phyloP scores from a whole-genome alignment of 2,113 vertebrate genomes.

The Engystomops pustulosus region DNA sequence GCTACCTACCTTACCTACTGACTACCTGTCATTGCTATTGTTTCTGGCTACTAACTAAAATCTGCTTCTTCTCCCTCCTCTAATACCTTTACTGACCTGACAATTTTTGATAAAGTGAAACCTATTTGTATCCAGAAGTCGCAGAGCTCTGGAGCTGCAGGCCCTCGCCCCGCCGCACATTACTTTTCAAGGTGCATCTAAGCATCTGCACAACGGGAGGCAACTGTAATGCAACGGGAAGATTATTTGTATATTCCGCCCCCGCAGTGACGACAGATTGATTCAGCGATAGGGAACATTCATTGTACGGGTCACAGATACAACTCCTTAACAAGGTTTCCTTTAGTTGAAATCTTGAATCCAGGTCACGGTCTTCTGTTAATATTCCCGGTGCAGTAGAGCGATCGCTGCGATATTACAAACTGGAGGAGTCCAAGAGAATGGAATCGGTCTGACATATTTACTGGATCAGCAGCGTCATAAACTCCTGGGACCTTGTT shows the following conservation, averaged over 20 bases:
- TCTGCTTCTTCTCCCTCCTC: too few relatives aligned
- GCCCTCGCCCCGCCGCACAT: not conserved
- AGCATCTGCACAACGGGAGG: not conserved
- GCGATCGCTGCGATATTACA: too few relatives aligned
- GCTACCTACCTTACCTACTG: too few relatives aligned
- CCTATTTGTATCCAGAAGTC: not conserved
- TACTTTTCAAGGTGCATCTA: constrained; percentile 1
- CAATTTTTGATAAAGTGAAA: not conserved
- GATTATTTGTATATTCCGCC: constrained; percentile 28
- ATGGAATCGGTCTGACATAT: not conserved
- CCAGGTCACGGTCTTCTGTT: not conserved
- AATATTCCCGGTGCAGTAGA: not conserved
- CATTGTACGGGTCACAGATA: not conserved
- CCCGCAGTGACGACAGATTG: constrained; percentile 25
- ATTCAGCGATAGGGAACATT: not conserved
- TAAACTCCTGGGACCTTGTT: too few relatives aligned
- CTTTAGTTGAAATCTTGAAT: not conserved
- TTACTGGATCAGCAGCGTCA: not conserved
- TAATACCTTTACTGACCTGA: not conserved
- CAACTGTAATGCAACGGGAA: not conserved
- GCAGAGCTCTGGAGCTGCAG: not conserved
- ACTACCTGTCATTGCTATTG: too few relatives aligned
- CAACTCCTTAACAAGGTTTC: not conserved
- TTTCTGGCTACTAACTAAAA: too few relatives aligned
- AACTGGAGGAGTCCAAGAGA: not conserved